Evolutionary conservation across 1,140 invertebrate species (phyloP), one percentile per base, ranked within the genome.

Genomic region (Archivesica marissinica): DNA sequence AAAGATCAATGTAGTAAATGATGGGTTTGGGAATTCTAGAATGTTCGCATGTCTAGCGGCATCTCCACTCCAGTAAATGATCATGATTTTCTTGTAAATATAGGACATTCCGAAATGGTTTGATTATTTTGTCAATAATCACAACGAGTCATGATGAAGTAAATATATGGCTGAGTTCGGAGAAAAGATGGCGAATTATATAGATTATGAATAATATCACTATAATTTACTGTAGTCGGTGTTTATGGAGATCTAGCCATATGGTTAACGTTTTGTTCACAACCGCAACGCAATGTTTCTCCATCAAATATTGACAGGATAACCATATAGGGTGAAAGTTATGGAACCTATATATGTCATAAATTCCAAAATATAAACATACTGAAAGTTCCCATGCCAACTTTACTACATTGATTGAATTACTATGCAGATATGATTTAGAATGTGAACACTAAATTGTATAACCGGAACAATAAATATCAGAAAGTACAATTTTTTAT

Each of bases 21-120:
- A 64, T 47, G 44, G 52, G 52, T 59, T 74, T 47, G 80, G 80
- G 80, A 83, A 74, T 74, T 64, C 28, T 25, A 75, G 50, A 59
- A 59, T 83, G 80, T 83, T 83, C 68, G 52, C 80, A 75, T 83
- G 80, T 83, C 80, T 74, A 20, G 68, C 20, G 68, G 52, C 80
- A 83, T 83, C 80, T 70, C 68, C 44, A 25, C n/a, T 38, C 23
- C 54, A 70, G 66, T 83, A 83, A 83, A 83, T 83, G 80, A 83
- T 83, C 80, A 83, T 83, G 80, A 83, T 83, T 83, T 83, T 83
- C 80, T 83, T 83, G 80, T 83, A 83, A 83, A 83, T 83, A 83
- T 83, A 83, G 80, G 80, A 83, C 70, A 59, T 75, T 75, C 66
- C 54, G 68, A 83, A 83, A 83, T 72, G 44, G 44, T 83, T 83